Evolutionary conservation across 2,113 vertebrate species (phyloP).

Genomic region (Climacteris rufus): DNA sequence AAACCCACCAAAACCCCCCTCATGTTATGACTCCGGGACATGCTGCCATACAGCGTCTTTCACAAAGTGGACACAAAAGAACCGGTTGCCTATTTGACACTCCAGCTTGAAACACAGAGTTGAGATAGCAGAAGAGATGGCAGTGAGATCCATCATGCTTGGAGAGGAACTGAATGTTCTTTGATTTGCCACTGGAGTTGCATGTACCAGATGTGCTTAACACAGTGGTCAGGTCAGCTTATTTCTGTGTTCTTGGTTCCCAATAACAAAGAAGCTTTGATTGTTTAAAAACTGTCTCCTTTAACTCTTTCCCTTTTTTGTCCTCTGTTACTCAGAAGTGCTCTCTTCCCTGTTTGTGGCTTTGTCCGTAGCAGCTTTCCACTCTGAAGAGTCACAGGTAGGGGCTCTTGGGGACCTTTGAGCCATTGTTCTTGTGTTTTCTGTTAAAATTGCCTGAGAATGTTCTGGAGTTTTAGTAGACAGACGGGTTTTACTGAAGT

Average conservation of each 20-base stretch:
- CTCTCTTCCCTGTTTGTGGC: background rate
- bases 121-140: background rate
- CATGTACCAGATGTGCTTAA: background rate
- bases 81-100: background rate
- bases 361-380: background rate
- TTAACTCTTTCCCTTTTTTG: background rate
- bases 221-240: background rate
- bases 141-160: background rate
- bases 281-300: background rate
- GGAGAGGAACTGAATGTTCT: background rate
- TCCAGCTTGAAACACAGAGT: background rate
- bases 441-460: background rate
- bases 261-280: background rate
- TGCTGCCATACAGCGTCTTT: background rate
- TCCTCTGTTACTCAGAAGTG: background rate
- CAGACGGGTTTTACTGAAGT: background rate
- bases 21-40: background rate
- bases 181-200: background rate
- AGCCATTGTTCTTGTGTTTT: background rate
- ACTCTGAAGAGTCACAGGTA: background rate
- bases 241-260: background rate
- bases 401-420: background rate
- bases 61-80: background rate
- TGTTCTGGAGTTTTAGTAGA: background rate
- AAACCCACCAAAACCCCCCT: accelerated